These are phyloP conservation scores for Ptychochromis oligacanthus DNA, from an alignment of 2,113 vertebrate species.

Conservation along the genomic window DNA sequence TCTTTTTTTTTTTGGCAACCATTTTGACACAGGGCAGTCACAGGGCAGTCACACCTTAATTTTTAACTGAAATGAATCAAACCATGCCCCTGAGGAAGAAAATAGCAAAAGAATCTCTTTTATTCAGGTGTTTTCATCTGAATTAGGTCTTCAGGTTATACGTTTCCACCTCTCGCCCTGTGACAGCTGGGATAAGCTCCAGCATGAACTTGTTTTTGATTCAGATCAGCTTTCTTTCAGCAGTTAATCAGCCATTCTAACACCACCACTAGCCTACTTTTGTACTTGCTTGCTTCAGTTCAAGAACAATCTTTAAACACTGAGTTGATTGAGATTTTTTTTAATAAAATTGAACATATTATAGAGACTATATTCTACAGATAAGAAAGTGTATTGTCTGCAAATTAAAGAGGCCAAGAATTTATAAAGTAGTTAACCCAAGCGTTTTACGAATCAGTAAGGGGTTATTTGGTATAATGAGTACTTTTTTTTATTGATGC, in stretches of 20 bases:
- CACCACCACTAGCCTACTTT: neutral
- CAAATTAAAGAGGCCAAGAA: neutral
- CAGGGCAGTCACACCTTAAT: neutral
- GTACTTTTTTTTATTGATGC: no score
- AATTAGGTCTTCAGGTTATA: neutral
- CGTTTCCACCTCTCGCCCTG: neutral
- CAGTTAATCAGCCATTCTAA: neutral
- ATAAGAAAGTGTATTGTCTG: neutral
- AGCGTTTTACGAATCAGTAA: no score
- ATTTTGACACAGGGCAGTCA: no score
- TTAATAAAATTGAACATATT: neutral
- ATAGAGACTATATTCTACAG: neutral
- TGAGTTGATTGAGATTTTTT: neutral
- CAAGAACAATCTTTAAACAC: neutral
- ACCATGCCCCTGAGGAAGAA: neutral
- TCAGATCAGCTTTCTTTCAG: neutral
- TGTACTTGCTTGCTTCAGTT: neutral
- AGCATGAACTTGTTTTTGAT: neutral
- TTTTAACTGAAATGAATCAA: slow-evolving; percentile 11
- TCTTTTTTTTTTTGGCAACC: no score
- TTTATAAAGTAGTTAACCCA: neutral
- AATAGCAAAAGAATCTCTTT: neutral
- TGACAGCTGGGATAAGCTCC: no score
- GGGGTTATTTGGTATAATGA: no score
- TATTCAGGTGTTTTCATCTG: neutral